Evolutionary conservation across 2,113 vertebrate genomes (phyloP).

Genomic region (Riparia riparia): DNA sequence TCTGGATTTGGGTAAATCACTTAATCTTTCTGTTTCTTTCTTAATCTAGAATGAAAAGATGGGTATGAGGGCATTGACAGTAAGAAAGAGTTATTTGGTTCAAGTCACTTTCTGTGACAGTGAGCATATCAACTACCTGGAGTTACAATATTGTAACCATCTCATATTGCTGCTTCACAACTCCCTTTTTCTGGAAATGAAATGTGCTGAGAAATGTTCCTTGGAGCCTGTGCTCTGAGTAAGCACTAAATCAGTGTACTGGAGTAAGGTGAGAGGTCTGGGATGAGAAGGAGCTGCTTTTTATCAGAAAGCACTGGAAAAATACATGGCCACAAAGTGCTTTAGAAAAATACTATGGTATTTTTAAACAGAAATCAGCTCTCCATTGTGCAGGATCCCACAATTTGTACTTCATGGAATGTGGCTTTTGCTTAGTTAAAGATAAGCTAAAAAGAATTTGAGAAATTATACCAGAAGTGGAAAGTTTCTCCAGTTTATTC

Average conservation of each 20-base stretch:
- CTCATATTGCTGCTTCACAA: background rate
- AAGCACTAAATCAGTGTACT: background rate
- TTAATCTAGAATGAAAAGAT: background rate
- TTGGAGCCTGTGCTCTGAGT: background rate
- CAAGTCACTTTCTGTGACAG: background rate
- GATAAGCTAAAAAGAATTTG: background rate
- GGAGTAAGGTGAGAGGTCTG: background rate
- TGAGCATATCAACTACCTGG: background rate
- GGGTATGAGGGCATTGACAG: background rate
- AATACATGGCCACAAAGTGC: background rate
- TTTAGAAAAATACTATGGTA: background rate
- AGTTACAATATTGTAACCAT: background rate
- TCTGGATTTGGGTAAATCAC: background rate
- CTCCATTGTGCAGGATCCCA: background rate
- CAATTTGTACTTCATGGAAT: background rate
- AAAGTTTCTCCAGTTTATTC: constrained; percentile 15
- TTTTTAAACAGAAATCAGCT: background rate
- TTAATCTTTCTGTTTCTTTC: background rate
- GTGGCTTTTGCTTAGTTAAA: background rate
- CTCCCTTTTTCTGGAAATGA: background rate
- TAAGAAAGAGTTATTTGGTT: background rate
- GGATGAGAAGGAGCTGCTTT: background rate
- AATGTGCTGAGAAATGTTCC: background rate
- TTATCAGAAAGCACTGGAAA: background rate
- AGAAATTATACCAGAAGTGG: background rate